A percentile compares a stretch with the other conserved stretches of the same genome.
phyloP scores from a whole-genome alignment of 1,140 invertebrate genomes.

The Dermatophagoides farinae region DNA sequence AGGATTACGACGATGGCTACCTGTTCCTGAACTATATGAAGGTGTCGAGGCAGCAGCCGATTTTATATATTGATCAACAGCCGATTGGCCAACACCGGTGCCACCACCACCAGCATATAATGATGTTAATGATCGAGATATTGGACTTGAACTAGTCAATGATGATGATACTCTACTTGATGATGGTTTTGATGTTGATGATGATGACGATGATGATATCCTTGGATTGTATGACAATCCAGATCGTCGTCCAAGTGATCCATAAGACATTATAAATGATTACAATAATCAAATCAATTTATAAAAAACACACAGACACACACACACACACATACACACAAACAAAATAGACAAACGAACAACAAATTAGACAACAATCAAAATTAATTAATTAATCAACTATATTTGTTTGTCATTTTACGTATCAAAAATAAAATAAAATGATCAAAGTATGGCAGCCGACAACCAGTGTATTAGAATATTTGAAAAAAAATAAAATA shows the following conservation, averaged over 20 bases:
- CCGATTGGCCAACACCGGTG: neutral
- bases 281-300: neutral
- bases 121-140: slow-evolving; percentile 8
- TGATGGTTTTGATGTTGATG: neutral
- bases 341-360: too few species aligned
- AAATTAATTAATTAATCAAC: too few species aligned
- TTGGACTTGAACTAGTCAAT: neutral
- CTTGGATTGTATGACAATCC: neutral
- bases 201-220: too few species aligned
- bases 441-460: too few species aligned
- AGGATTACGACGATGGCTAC: neutral
- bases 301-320: too few species aligned
- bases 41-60: neutral
- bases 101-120: neutral
- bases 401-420: too few species aligned
- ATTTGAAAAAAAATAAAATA: too few species aligned
- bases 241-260: neutral
- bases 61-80: neutral
- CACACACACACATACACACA: too few species aligned
- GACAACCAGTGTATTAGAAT: too few species aligned
- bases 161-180: neutral
- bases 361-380: too few species aligned
- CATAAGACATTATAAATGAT: neutral
- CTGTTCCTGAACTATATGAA: neutral
- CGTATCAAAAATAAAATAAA: too few species aligned